These are phyloP conservation scores for Alloplasta piceator DNA, from an alignment of 2,888 invertebrate species.

Conservation along the genomic window DNA sequence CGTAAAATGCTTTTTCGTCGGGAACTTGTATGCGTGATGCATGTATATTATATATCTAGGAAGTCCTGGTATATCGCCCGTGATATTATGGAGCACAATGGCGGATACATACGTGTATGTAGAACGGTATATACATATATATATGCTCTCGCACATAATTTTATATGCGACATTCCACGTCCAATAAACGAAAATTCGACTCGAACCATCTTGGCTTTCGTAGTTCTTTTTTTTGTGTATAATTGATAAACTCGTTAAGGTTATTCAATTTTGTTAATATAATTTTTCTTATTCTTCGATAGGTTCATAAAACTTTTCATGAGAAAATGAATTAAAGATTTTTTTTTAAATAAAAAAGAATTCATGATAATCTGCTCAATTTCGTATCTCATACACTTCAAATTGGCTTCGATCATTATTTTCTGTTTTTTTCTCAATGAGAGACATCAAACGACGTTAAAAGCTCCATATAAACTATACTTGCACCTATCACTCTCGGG, in stretches of 20 bases:
- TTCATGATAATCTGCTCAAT: too few species aligned
- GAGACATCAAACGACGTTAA: constrained; percentile 16
- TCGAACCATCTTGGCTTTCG: too few species aligned
- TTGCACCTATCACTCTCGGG: constrained; percentile 25
- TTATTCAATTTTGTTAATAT: too few species aligned
- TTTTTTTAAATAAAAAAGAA: too few species aligned
- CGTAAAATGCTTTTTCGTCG: constrained; percentile 62
- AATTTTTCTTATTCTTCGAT: too few species aligned
- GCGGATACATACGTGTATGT: constrained; percentile 13
- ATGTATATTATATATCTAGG: constrained; percentile 12
- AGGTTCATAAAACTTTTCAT: too few species aligned
- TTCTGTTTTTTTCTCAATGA: too few species aligned
- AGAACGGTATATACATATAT: constrained; percentile 30
- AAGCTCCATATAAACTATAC: not conserved
- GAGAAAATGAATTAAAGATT: too few species aligned
- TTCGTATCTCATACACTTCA: too few species aligned
- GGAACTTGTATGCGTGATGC: constrained; percentile 26
- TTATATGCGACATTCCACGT: constrained; percentile 24
- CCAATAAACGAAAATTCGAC: constrained; percentile 5
- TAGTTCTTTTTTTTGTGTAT: too few species aligned
- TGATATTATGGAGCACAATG: constrained; percentile 60
- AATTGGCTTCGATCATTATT: too few species aligned
- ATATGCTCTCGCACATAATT: constrained; percentile 17
- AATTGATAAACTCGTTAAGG: too few species aligned
- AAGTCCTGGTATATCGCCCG: constrained; percentile 51